Conservation (phyloP, 2,888 invertebrate species). For the Nemotelus nigrinus region DNA sequence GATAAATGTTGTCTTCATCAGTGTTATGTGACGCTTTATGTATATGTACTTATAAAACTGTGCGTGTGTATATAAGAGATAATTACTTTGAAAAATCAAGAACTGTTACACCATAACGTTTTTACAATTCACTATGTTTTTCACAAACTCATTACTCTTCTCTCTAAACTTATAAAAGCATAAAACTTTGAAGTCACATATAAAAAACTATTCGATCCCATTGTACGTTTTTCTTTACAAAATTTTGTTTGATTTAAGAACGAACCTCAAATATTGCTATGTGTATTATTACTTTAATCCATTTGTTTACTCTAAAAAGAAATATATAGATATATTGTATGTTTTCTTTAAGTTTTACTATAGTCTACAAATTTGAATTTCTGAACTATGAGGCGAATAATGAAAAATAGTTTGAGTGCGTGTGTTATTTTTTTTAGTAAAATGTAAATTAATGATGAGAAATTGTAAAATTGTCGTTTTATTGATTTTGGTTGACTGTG, state of each 20-base stretch:
- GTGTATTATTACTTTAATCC: constrained; percentile 27
- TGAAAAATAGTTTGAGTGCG: background rate
- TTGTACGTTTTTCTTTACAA: background rate
- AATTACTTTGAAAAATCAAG: background rate
- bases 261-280: constrained; percentile 24
- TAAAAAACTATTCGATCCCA: background rate
- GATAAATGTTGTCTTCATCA: no score
- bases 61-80: background rate
- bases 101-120: background rate
- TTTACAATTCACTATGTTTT: constrained; percentile 3
- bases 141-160: background rate
- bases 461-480: constrained; percentile 7
- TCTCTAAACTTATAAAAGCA: no score
- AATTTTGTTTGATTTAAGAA: constrained; percentile 10
- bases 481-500: background rate
- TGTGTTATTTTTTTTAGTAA: background rate
- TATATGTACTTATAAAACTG: constrained; percentile 7
- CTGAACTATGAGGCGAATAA: no score
- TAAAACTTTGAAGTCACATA: no score
- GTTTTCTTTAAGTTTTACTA: no score
- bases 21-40: background rate
- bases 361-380: no score
- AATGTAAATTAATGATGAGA: background rate
- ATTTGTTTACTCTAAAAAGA: background rate
- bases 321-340: no score